Percentiles rank a stretch among this genome's conserved stretches.
Conservation (phyloP, 2,888 invertebrate species). For the Anthrax anthrax region DNA sequence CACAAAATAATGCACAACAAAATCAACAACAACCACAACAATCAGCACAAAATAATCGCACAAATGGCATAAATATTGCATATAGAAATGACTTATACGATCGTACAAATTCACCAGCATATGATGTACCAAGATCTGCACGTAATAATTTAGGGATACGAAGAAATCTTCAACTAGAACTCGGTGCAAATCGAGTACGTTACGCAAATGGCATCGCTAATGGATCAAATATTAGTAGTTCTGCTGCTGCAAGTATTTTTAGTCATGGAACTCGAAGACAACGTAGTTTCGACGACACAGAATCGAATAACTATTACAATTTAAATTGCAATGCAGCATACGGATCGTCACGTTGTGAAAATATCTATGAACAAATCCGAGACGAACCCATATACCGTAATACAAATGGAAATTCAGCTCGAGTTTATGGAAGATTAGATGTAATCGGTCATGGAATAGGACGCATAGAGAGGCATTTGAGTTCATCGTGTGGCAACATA, state of each 20-base stretch:
- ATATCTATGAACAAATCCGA: conserved; percentile 41
- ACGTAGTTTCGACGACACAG: conserved; percentile 34
- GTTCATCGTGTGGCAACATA: conserved; percentile 51
- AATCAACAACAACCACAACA: conserved; percentile 8
- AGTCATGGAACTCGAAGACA: conserved; percentile 16
- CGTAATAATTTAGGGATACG: conserved; percentile 30
- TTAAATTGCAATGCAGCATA: conserved; percentile 19
- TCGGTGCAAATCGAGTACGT: conserved; percentile 17
- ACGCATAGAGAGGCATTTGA: conserved; percentile 44
- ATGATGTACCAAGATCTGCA: conserved; percentile 32
- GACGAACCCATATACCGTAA: conserved; percentile 35
- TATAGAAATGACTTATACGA: conserved; percentile 34
- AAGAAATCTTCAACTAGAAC: conserved; percentile 30
- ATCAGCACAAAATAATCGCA: conserved; percentile 14
- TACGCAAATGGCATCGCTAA: conserved; percentile 7
- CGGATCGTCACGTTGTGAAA: conserved; percentile 28
- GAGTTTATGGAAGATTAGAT: conserved; percentile 40
- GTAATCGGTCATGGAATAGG: conserved; percentile 42
- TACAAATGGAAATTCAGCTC: conserved; percentile 17
- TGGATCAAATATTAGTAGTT: background rate
- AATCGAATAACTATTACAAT: conserved; percentile 33
- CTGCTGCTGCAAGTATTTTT: background rate
- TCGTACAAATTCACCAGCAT: conserved; percentile 25
- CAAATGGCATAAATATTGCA: conserved; percentile 22
- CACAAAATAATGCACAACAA: conserved; percentile 9